Base-by-base conservation (phyloP, 2,113 vertebrate species). In the Tringa solitaria region DNA sequence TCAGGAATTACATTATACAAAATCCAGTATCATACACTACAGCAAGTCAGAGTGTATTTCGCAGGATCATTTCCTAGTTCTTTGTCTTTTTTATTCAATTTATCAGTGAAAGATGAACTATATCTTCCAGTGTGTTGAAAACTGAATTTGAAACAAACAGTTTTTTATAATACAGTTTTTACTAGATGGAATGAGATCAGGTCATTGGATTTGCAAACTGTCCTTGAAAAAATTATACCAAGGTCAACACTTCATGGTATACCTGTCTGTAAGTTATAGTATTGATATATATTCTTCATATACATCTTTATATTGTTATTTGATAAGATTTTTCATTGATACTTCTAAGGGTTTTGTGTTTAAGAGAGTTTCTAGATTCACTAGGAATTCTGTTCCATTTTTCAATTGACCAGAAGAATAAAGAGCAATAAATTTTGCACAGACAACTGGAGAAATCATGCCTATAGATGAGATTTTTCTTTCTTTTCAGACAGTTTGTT, bases 61-160 rank as follows among this genome's bases (percentile, higher is more conserved):
- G 83, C 32, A 53, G 61, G 65, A 80, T 92, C 93, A 80, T 57
- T 81, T 68, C 85, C 63, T 22, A 83, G 35, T 80, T 90, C 51
- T 91, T 74, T 90, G 63, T 81, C 60, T 92, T 95, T 91, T 76
- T 89, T 59, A 68, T 92, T 84, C 84, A 89, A 26, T 94, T 93
- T 96, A 92, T 88, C 92, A 83, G 13, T 61, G 63, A 76, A 93
- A 94, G 64, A 83, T 61, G 20, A 88, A 88, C 53, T 65, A 11
- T 65, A 24, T 65, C 48, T 90, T 92, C 77, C 5, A 84, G 14
- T 21, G 43, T 68, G 37, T 35, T 89, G 60, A 76, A 94, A 82
- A 84, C 14, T 37, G 46, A 76, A 87, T 90, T 80, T 80, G 56
- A 90, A 57, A 65, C 13, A 59, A 94, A 43, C 3, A 73, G 43